A percentile compares a stretch with the other conserved stretches of the same genome.
These are phyloP conservation scores for Macaca nemestrina DNA, from an alignment of 2,113 vertebrate species.

Conservation along the genomic window DNA sequence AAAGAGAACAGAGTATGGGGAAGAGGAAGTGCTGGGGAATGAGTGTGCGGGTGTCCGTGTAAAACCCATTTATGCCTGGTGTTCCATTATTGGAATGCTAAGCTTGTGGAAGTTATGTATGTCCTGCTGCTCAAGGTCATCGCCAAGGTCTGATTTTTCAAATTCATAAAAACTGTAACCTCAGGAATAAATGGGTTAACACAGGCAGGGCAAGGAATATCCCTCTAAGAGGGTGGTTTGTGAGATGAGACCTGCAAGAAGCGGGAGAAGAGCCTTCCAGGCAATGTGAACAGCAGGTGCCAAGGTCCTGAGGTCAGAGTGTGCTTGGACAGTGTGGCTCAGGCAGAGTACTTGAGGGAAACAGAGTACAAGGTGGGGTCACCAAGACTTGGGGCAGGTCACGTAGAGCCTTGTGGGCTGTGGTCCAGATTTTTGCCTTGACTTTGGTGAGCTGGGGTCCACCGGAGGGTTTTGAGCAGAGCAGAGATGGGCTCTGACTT, in stretches of 20 bases:
- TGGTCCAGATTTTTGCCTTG: not conserved
- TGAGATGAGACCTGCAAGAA: not conserved
- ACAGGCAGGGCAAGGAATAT: too few relatives aligned
- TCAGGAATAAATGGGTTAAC: too few relatives aligned
- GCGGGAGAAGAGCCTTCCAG: not conserved
- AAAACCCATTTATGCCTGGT: too few relatives aligned
- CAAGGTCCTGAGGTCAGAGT: not conserved
- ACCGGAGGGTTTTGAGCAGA: not conserved
- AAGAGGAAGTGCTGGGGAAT: too few relatives aligned
- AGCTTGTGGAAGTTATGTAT: too few relatives aligned
- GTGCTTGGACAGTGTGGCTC: not conserved
- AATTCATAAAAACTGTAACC: too few relatives aligned
- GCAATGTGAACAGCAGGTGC: not conserved
- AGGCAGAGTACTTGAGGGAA: not conserved
- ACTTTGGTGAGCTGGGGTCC: not conserved
- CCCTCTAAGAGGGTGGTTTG: not conserved
- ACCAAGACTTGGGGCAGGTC: not conserved
- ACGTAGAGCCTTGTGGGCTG: rapidly evolving
- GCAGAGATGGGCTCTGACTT: not conserved
- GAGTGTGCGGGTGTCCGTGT: rapidly evolving
- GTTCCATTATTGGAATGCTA: too few relatives aligned
- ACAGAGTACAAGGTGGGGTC: rapidly evolving
- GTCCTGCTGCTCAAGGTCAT: too few relatives aligned
- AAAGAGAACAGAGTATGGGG: not conserved
- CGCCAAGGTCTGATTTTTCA: too few relatives aligned